These are phyloP conservation scores for Leptinotarsa tumamoca DNA, from an alignment of 2,888 invertebrate species.

Conservation along the genomic window DNA sequence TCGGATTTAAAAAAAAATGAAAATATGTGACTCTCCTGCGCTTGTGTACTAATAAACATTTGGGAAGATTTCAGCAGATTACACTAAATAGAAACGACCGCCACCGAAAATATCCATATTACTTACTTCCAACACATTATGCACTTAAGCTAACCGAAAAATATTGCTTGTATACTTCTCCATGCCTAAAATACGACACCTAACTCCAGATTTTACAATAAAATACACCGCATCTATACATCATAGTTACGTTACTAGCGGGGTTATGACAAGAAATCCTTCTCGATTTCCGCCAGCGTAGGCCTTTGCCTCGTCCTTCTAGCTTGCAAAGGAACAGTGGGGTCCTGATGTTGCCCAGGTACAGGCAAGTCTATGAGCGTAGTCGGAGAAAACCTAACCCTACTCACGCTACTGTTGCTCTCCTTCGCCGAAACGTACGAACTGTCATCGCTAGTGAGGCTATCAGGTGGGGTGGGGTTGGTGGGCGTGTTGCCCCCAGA, in stretches of 20 bases:
- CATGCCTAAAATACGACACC: slow-evolving; percentile 8
- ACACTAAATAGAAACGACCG: too few species aligned
- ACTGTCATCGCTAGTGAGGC: slow-evolving; percentile 87
- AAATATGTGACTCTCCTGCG: too few species aligned
- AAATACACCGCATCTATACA: slow-evolving; percentile 17
- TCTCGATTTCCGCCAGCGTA: slow-evolving; percentile 69
- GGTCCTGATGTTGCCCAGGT: slow-evolving; percentile 69
- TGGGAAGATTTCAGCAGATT: neutral
- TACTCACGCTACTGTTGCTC: slow-evolving; percentile 77
- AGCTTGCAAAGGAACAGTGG: slow-evolving; percentile 69
- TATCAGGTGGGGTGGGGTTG: slow-evolving; percentile 88
- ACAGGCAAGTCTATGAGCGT: slow-evolving; percentile 74
- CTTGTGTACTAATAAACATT: too few species aligned
- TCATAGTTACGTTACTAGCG: slow-evolving; percentile 21
- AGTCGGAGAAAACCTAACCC: slow-evolving; percentile 84
- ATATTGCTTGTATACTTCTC: slow-evolving; percentile 30
- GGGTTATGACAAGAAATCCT: slow-evolving; percentile 71
- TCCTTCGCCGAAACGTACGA: slow-evolving; percentile 90
- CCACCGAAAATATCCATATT: too few species aligned
- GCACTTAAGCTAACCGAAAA: slow-evolving; percentile 19
- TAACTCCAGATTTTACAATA: slow-evolving; percentile 21
- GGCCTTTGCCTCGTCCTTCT: slow-evolving; percentile 67
- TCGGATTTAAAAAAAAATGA: too few species aligned
- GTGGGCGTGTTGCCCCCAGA: slow-evolving; percentile 81
- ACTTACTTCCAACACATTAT: neutral